Evolutionary conservation across 2,797 vertebrate genomes (phyloP).

Genomic region (Phrynocephalus vlangalii): DNA sequence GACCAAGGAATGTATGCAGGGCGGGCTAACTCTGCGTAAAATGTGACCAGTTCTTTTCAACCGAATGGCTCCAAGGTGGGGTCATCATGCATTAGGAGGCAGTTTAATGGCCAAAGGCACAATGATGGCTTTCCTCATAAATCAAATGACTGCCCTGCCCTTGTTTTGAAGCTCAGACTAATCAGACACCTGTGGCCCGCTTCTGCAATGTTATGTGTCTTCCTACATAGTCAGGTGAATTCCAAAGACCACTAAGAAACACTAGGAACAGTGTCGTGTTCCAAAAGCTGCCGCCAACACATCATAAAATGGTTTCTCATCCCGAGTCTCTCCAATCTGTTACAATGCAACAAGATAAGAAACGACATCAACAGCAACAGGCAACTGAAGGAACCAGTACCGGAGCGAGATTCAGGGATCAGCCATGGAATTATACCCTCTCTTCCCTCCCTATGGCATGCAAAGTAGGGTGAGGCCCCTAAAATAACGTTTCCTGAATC

Average conservation of each 20-base stretch:
- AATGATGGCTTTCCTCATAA: conserved; percentile 27
- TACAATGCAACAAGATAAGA: neutral
- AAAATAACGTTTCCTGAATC: neutral
- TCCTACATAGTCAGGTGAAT: neutral
- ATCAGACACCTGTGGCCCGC: neutral
- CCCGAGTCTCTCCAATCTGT: neutral
- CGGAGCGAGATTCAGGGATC: neutral
- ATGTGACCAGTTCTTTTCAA: conserved; percentile 64
- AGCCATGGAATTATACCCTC: neutral
- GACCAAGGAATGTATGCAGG: conserved; percentile 63
- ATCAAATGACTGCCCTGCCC: neutral
- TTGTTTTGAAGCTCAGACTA: neutral
- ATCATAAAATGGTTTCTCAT: conserved; percentile 10
- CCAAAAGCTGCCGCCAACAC: conserved; percentile 32
- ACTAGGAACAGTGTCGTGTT: neutral
- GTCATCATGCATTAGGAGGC: conserved; percentile 54
- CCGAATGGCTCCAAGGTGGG: conserved; percentile 55
- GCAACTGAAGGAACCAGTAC: neutral
- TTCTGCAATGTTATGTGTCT: neutral
- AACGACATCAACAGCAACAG: neutral
- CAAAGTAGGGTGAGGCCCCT: too few relatives aligned
- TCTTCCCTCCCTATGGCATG: neutral
- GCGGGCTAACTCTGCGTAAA: conserved; percentile 65
- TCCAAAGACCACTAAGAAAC: neutral
- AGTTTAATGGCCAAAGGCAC: conserved; percentile 56